Evolutionary conservation across 2,888 invertebrate genomes (phyloP), one percentile per base, ranked within the genome.

Genomic region (Lithophane ornitopus): DNA sequence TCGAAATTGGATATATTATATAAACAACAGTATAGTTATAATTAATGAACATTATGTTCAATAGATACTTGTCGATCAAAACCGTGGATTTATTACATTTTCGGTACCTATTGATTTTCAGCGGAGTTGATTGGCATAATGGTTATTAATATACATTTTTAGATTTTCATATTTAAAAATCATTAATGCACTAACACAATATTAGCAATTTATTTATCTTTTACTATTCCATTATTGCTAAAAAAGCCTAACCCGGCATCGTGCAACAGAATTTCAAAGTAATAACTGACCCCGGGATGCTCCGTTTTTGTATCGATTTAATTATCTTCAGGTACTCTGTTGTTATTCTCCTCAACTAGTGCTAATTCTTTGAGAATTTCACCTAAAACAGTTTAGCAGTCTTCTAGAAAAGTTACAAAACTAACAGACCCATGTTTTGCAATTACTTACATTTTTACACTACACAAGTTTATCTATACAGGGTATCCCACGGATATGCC

Each of bases 121-220:
- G 26, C 3, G 14, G n/a, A 61, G 14, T 77, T 69, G 46, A 70
- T 34, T 70, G 76, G 39, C 46, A 46, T 49, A 56, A 56, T 63
- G 22, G 6, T 34, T 77, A 77, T 70, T 46, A 62, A 63, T 70
- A 70, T 52, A 56, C 41, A 70, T 78, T 76, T 76, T 52, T n/a
- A 34, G 11, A 54, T 61, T 14, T 69, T 54, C 12, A n/a, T 61
- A 2, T 70, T 76, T 16, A 44, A 14, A 19, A 69, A 62, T 70
- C 8, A 46, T 54, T 56, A 39, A 62, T 77, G n/a, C n/a, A n/a
- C n/a, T n/a, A 69, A 46, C 28, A 49, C n/a, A 67, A 28, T 67
- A 28, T 34, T 26, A 26, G 16, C 41, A 26, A 41, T 14, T 59
- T 34, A 59, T 76, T 44, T 12, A 76, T 59, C 1, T 19, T 76